Evolutionary conservation across 2,113 vertebrate genomes (phyloP).

Genomic region (Taurulus bubalis): DNA sequence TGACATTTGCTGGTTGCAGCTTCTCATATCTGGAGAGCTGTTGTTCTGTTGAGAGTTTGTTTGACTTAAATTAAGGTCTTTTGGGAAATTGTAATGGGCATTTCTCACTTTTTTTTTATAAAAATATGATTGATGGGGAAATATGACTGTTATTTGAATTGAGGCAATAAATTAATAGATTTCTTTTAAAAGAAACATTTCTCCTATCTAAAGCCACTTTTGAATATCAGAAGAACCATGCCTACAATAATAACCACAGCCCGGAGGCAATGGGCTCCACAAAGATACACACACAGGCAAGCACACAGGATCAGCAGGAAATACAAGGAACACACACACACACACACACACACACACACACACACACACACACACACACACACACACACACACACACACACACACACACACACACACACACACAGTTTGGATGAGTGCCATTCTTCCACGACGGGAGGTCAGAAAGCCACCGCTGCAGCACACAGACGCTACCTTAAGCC

Average conservation of each 20-base stretch:
- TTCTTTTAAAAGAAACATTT: neutral
- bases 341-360: slow-evolving; percentile 9
- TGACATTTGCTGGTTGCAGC: neutral
- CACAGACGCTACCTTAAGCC: slow-evolving; percentile 19
- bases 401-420: neutral
- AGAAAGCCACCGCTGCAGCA: slow-evolving; percentile 49
- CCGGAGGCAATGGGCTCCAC: slow-evolving; percentile 18
- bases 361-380: neutral
- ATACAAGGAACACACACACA: slow-evolving; percentile 22
- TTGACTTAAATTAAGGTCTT: neutral
- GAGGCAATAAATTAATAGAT: neutral
- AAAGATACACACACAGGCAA: slow-evolving; percentile 18
- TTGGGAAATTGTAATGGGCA: neutral
- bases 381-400: neutral
- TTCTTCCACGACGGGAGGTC: slow-evolving; percentile 61
- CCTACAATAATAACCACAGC: neutral
- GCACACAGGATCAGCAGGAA: slow-evolving; percentile 61
- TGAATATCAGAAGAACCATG: neutral
- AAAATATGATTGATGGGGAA: neutral
- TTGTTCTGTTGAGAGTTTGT: too few relatives aligned
- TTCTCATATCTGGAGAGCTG: neutral
- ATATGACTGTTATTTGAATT: neutral
- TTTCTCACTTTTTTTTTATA: neutral
- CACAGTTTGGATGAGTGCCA: slow-evolving; percentile 65
- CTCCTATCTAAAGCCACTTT: neutral